phyloP scores from a whole-genome alignment of 2,888 invertebrate species.

The Blastobasis adustella region DNA sequence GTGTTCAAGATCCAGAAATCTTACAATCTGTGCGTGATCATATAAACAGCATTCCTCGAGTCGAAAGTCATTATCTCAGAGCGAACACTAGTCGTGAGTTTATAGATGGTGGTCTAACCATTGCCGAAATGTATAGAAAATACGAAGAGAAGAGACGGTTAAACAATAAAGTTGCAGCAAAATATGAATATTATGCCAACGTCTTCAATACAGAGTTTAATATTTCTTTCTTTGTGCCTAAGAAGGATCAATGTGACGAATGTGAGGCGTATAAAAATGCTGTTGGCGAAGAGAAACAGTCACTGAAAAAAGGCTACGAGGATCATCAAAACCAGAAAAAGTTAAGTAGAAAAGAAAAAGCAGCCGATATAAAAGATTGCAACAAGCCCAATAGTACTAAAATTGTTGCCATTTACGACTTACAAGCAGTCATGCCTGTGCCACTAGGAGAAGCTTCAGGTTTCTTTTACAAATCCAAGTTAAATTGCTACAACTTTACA shows the following conservation, averaged over 20 bases:
- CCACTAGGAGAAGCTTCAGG: too few species aligned
- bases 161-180: constrained; percentile 1
- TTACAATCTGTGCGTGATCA: constrained; percentile 8
- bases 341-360: constrained; percentile 16
- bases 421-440: too few species aligned
- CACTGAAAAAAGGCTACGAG: constrained; percentile 11
- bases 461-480: too few species aligned
- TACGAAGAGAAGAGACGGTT: not conserved
- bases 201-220: constrained; percentile 18
- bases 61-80: constrained; percentile 8
- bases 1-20: constrained; percentile 4
- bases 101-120: constrained; percentile 4
- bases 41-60: constrained; percentile 6
- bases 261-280: constrained; percentile 17
- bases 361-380: constrained; percentile 9
- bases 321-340: constrained; percentile 14
- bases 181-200: not conserved
- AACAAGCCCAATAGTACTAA: constrained; percentile 5
- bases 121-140: constrained; percentile 5
- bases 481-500: too few species aligned
- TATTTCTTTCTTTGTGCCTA: constrained; percentile 13
- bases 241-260: constrained; percentile 17
- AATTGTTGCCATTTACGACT: constrained; percentile 15
- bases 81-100: not conserved
- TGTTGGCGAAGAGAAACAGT: constrained; percentile 14